These are phyloP conservation scores for Sipha flava DNA, from an alignment of 1,140 invertebrate species.

Conservation along the genomic window DNA sequence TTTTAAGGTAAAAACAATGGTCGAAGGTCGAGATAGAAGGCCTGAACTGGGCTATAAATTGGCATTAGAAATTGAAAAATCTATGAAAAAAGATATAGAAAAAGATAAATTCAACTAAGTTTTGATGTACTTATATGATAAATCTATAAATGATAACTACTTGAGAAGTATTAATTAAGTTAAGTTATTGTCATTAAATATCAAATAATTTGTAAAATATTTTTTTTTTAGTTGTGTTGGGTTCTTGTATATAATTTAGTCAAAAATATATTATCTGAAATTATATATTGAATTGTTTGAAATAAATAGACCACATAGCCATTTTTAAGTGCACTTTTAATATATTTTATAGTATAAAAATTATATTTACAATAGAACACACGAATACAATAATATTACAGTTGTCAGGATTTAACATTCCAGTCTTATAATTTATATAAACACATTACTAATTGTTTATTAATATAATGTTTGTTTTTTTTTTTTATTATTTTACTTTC, in stretches of 20 bases:
- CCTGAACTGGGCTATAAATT: conserved; percentile 80
- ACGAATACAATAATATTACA: neutral
- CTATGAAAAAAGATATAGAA: conserved; percentile 27
- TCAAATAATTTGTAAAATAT: neutral
- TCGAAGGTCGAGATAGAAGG: conserved; percentile 71
- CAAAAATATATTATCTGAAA: neutral
- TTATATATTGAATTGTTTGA: no score
- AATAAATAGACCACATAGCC: neutral
- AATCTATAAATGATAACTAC: no score
- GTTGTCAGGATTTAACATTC: neutral
- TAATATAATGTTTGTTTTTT: neutral
- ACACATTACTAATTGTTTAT: neutral
- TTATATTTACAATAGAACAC: neutral
- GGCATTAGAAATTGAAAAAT: conserved; percentile 67
- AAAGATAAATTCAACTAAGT: conserved; percentile 1
- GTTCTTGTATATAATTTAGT: neutral
- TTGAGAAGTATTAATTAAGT: neutral
- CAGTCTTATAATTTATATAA: neutral
- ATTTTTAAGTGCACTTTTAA: neutral
- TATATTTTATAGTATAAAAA: neutral
- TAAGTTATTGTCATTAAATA: neutral
- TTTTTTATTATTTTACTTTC: neutral
- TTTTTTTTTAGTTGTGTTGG: neutral
- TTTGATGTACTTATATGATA: no score
- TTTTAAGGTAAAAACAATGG: conserved; percentile 66